Evolutionary conservation across 1,140 invertebrate genomes (phyloP).

Genomic region (Ips nitidus): DNA sequence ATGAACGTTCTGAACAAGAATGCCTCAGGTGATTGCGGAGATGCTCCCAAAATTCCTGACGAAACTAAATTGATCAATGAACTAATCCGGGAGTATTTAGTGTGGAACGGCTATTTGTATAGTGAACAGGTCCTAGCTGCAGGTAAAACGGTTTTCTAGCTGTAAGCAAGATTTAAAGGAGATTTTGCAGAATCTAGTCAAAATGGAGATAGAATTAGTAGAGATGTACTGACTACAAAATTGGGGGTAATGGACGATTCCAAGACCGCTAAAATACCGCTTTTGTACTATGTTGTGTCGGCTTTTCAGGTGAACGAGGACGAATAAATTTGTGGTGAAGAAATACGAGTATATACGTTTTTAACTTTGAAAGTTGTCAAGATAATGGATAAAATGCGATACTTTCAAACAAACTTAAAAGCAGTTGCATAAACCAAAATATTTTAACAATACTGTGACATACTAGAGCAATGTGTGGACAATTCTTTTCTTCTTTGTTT

Average conservation of each 20-base stretch:
- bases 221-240: slow-evolving; percentile 48
- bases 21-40: slow-evolving; percentile 15
- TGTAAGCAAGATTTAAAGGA: background rate
- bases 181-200: slow-evolving; percentile 46
- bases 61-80: slow-evolving; percentile 58
- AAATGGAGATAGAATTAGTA: slow-evolving; percentile 37
- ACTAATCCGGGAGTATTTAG: slow-evolving; percentile 56
- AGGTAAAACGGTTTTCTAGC: slow-evolving; percentile 40
- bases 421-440: too few species aligned
- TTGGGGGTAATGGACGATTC: slow-evolving; percentile 48
- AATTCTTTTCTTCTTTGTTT: too few species aligned
- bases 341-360: background rate
- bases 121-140: slow-evolving; percentile 56
- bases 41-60: slow-evolving; percentile 50
- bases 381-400: too few species aligned
- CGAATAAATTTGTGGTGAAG: slow-evolving; percentile 1
- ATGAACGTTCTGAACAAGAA: slow-evolving; percentile 48
- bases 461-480: too few species aligned
- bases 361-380: too few species aligned
- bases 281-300: slow-evolving; percentile 47
- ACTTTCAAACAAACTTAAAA: too few species aligned
- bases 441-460: too few species aligned
- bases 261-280: slow-evolving; percentile 48
- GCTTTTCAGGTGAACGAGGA: slow-evolving; percentile 34
- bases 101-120: slow-evolving; percentile 60